Evolutionary conservation across 2,888 invertebrate genomes (phyloP).

Genomic region (Pharmacophagus antenor): DNA sequence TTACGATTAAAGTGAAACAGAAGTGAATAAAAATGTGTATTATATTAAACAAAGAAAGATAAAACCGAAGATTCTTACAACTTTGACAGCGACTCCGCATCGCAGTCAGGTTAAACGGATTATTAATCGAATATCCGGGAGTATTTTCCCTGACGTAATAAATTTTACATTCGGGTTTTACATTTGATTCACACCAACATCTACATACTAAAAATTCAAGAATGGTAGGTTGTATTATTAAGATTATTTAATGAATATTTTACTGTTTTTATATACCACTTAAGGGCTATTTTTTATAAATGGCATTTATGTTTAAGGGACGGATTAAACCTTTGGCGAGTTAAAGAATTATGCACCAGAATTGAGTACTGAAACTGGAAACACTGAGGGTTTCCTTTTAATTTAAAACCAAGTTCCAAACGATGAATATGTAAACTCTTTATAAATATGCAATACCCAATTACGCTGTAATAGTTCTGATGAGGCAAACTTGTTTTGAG

Average conservation of each 20-base stretch:
- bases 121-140: not conserved
- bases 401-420: not conserved
- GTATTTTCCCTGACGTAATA: not conserved
- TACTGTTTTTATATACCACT: not conserved
- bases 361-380: not conserved
- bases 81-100: not conserved
- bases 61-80: not conserved
- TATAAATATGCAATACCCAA: conserved; percentile 1
- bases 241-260: not conserved
- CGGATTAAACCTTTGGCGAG: not conserved
- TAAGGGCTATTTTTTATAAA: not conserved
- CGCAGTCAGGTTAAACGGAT: not conserved
- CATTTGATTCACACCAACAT: not conserved
- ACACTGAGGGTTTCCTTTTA: not conserved
- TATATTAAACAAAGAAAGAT: not conserved
- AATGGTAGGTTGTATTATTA: conserved; percentile 1
- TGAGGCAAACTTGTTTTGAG: not conserved
- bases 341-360: not conserved
- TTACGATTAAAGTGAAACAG: no score
- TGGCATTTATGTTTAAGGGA: not conserved
- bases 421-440: not conserved
- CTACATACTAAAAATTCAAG: conserved; percentile 1
- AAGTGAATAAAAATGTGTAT: no score
- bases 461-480: not conserved
- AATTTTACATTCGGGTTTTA: not conserved